A percentile compares a stretch with the other conserved stretches of the same genome.
Conservation (phyloP, 2,888 invertebrate genomes). For the Xestoiulus laeticollis region DNA sequence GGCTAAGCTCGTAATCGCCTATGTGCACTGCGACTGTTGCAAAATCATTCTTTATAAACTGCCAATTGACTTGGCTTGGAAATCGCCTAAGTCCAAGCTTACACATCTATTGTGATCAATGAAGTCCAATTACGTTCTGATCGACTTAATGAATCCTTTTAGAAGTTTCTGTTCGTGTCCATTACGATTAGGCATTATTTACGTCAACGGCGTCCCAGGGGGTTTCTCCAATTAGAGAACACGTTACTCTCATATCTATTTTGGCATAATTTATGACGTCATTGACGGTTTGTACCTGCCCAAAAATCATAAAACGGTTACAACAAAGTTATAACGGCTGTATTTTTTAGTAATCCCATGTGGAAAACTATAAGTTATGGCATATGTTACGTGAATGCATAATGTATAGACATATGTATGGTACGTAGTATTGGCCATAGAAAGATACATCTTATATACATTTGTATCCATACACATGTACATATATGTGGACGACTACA, state of each 20-base stretch:
- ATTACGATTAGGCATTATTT: slow-evolving; percentile 10
- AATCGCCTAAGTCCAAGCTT: neutral
- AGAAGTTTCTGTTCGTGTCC: slow-evolving; percentile 8
- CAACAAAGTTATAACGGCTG: too few relatives aligned
- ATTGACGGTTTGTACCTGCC: neutral
- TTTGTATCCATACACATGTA: too few relatives aligned
- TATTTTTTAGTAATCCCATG: too few relatives aligned
- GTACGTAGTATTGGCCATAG: too few relatives aligned
- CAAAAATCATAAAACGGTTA: neutral
- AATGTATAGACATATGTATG: too few relatives aligned
- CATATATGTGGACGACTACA: too few relatives aligned
- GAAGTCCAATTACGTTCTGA: neutral
- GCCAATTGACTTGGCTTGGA: neutral
- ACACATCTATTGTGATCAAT: slow-evolving; percentile 12
- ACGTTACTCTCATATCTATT: neutral
- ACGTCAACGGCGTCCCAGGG: neutral
- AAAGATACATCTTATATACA: too few relatives aligned
- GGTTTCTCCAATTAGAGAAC: too few relatives aligned
- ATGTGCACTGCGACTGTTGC: neutral
- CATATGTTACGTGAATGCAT: too few relatives aligned
- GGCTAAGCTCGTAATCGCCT: slow-evolving; percentile 6
- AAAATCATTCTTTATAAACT: slow-evolving; percentile 23
- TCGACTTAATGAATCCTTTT: slow-evolving; percentile 21
- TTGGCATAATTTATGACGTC: neutral
- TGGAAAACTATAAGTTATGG: too few relatives aligned